A percentile compares a stretch with the other conserved stretches of the same genome.
Evolutionary conservation across 2,113 vertebrate genomes (phyloP).

Genomic region (Nothoprocta perdicaria): DNA sequence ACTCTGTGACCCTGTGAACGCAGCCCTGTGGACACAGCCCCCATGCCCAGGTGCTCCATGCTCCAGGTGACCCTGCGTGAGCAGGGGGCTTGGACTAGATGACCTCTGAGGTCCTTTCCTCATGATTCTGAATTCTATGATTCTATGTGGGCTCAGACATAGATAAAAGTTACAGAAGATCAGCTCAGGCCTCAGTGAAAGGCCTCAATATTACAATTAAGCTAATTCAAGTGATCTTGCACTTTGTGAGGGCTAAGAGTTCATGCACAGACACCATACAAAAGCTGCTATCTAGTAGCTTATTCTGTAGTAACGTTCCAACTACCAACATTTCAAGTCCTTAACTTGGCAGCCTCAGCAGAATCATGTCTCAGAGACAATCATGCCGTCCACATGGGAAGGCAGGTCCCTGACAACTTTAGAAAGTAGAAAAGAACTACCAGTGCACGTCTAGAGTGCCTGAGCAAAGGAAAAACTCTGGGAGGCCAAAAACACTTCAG

Average conservation of each 20-base stretch:
- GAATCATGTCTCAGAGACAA: background rate
- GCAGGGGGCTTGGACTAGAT: too few species aligned
- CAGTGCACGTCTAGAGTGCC: background rate
- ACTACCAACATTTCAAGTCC: background rate
- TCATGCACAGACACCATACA: background rate
- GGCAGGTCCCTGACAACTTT: background rate
- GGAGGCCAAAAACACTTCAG: background rate
- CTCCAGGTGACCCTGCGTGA: too few species aligned
- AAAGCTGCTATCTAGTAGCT: background rate
- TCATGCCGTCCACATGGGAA: background rate
- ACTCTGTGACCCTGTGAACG: too few species aligned
- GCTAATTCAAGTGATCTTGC: background rate
- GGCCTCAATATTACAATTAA: background rate
- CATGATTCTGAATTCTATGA: too few species aligned
- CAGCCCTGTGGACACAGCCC: too few species aligned
- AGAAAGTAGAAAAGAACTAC: background rate
- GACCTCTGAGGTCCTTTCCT: too few species aligned
- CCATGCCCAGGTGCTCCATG: too few species aligned
- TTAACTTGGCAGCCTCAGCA: background rate
- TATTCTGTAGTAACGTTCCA: background rate
- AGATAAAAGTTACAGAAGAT: background rate
- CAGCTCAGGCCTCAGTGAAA: background rate
- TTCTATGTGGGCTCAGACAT: background rate
- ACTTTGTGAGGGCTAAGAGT: background rate
- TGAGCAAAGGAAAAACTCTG: background rate